A percentile compares a stretch with the other conserved stretches of the same genome.
Evolutionary conservation across 1,140 invertebrate species (phyloP).

Genomic region (Oppia nitens): DNA sequence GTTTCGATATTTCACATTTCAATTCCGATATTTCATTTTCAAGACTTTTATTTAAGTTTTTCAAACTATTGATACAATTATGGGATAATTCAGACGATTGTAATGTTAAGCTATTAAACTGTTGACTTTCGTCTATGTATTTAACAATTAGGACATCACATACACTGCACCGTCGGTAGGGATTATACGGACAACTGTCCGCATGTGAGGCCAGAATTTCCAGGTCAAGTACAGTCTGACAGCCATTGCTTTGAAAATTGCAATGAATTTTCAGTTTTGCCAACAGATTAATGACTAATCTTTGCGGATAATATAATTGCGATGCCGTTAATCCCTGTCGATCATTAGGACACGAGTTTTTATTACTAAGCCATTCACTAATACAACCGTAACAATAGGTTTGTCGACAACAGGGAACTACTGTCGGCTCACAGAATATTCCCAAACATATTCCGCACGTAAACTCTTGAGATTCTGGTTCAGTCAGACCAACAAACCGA

Average conservation of each 20-base stretch:
- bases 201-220: background rate
- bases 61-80: background rate
- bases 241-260: background rate
- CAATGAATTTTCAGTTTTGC: background rate
- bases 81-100: no score
- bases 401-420: background rate
- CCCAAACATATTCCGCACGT: background rate
- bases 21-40: background rate
- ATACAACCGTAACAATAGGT: background rate
- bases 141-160: background rate
- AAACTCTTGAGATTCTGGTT: background rate
- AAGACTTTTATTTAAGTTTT: background rate
- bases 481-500: background rate
- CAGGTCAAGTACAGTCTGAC: background rate
- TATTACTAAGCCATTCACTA: background rate
- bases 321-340: background rate
- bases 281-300: background rate
- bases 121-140: background rate
- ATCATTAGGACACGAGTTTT: background rate
- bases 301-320: background rate
- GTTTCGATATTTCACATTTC: background rate
- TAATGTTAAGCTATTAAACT: no score
- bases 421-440: background rate
- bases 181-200: background rate
- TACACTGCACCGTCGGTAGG: background rate